Percentiles rank a stretch among this genome's conserved stretches.
phyloP scores from a whole-genome alignment of 2,113 vertebrate genomes.

The Xerus inauris region DNA sequence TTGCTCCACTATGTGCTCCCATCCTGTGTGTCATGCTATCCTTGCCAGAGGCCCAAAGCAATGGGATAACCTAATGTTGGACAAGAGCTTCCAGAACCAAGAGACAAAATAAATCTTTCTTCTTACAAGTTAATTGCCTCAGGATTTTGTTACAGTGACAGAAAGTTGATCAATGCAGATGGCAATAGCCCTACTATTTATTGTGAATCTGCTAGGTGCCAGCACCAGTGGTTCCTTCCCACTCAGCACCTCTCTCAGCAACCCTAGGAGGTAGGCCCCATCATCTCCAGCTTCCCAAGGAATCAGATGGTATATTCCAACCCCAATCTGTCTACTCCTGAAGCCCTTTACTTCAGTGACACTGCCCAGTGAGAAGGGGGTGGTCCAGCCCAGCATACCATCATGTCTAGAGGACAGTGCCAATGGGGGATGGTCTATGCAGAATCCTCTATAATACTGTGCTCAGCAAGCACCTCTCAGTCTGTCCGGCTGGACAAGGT shows the following conservation, averaged over 20 bases:
- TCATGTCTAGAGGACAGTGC: neutral
- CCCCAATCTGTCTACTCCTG: no score
- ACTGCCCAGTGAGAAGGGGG: neutral
- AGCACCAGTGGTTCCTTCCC: neutral
- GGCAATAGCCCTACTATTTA: accelerated
- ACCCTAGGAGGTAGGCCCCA: accelerated
- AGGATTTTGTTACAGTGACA: neutral
- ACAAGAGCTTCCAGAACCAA: neutral
- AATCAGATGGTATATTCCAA: accelerated
- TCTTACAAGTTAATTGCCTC: neutral
- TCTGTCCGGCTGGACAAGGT: neutral
- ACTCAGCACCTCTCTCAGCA: accelerated
- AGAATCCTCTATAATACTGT: neutral
- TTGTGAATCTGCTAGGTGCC: accelerated
- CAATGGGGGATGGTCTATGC: accelerated
- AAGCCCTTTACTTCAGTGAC: no score
- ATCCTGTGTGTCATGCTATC: neutral
- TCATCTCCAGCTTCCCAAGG: neutral
- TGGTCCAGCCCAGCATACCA: neutral
- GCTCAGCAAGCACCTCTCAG: neutral
- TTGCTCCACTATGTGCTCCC: neutral
- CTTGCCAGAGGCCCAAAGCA: neutral
- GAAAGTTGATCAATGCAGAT: no score
- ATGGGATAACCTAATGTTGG: neutral
- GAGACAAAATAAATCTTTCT: neutral